These are phyloP conservation scores for Montipora sp. DNA, from an alignment of 64 coral and sea anemone genomes.

Conservation along the genomic window DNA sequence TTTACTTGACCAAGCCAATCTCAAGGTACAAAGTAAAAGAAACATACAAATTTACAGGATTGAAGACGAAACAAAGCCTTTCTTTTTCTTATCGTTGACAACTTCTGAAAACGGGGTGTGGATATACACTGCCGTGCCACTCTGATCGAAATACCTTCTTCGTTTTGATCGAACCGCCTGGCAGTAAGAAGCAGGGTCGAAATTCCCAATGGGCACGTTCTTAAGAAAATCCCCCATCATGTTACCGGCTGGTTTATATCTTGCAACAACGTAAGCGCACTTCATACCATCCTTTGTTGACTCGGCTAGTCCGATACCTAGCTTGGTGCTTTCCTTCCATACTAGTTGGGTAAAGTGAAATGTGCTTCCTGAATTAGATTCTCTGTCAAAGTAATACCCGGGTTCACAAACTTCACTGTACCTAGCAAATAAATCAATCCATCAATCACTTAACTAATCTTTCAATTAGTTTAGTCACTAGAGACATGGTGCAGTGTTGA, in stretches of 20 bases:
- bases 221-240: slow-evolving; percentile 62
- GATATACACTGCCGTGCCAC: neutral
- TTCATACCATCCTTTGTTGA: slow-evolving; percentile 14
- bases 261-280: slow-evolving; percentile 75
- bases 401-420: slow-evolving; percentile 80
- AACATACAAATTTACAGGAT: neutral
- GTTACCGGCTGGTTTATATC: slow-evolving; percentile 78
- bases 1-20: neutral
- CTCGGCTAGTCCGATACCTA: slow-evolving; percentile 74
- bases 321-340: slow-evolving; percentile 76
- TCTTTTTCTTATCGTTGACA: neutral
- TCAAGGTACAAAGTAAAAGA: neutral
- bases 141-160: slow-evolving; percentile 12
- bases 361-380: neutral
- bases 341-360: slow-evolving; percentile 87
- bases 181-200: slow-evolving; percentile 60
- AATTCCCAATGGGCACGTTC: slow-evolving; percentile 72
- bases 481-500: too few species aligned
- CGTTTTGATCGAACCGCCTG: neutral
- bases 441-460: neutral
- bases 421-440: slow-evolving; percentile 32
- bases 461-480: neutral
- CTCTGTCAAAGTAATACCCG: slow-evolving; percentile 48
- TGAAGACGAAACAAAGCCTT: neutral
- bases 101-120: neutral